These are phyloP conservation scores for Anthonomus grandis DNA, from an alignment of 1,140 invertebrate genomes.

Conservation along the genomic window DNA sequence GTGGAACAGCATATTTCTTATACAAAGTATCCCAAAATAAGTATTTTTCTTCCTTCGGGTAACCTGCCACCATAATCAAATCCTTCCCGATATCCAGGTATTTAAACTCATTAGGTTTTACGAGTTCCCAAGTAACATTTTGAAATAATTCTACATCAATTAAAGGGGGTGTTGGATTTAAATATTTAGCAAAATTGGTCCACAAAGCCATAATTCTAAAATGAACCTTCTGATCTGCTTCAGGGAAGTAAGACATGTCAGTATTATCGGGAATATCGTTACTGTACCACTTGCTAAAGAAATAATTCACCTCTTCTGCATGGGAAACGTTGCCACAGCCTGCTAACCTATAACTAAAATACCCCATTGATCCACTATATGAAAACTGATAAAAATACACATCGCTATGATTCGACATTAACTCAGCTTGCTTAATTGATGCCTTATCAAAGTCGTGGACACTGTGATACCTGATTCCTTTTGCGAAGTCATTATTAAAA, in stretches of 20 bases:
- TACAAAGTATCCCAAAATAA: slow-evolving; percentile 11
- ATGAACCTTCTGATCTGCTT: slow-evolving; percentile 2
- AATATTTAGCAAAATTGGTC: slow-evolving; percentile 9
- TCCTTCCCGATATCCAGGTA: slow-evolving; percentile 18
- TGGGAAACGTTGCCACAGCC: slow-evolving; percentile 6
- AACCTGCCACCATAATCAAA: not conserved
- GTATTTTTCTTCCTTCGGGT: not conserved
- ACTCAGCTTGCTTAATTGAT: slow-evolving; percentile 15
- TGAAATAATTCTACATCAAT: slow-evolving; percentile 1
- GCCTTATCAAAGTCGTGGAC: slow-evolving; percentile 22
- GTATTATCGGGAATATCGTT: not conserved
- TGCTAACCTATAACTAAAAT: slow-evolving; percentile 5
- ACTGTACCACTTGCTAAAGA: not conserved
- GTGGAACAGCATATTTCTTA: slow-evolving; percentile 4
- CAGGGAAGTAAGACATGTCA: not conserved
- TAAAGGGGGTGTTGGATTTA: slow-evolving; percentile 10
- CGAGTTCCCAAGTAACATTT: slow-evolving; percentile 5
- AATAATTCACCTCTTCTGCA: slow-evolving; percentile 8
- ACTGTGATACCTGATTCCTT: slow-evolving; percentile 17
- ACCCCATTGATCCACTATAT: slow-evolving; percentile 18
- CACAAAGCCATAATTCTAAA: not conserved
- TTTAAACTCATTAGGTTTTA: not conserved
- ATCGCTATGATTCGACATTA: slow-evolving; percentile 5
- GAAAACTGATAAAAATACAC: slow-evolving; percentile 20
- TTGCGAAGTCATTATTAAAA: slow-evolving; percentile 5